phyloP scores from a whole-genome alignment of 1,140 invertebrate genomes.

The Drosophila trapezifrons region DNA sequence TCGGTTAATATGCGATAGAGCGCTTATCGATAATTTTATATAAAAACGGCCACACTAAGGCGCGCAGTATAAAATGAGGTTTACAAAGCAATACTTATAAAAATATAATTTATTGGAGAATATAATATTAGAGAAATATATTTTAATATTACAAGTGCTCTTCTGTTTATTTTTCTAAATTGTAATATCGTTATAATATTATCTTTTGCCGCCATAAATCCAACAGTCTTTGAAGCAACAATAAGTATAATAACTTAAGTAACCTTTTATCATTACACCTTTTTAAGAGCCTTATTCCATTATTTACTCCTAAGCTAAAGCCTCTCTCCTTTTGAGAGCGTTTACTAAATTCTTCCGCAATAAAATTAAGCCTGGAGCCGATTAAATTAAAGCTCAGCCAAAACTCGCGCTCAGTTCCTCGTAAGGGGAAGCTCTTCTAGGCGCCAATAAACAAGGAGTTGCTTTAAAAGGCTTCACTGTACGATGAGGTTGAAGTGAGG shows the following conservation, averaged over 20 bases:
- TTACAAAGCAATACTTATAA: too few species aligned
- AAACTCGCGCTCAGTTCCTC: neutral
- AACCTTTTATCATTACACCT: neutral
- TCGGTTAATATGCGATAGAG: too few species aligned
- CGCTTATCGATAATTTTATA: too few species aligned
- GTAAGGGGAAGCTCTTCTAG: neutral
- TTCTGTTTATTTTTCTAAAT: neutral
- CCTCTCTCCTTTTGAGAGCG: neutral
- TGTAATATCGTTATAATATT: neutral
- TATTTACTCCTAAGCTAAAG: neutral
- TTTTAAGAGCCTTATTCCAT: neutral
- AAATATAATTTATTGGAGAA: too few species aligned
- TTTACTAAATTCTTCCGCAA: neutral
- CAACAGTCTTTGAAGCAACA: neutral
- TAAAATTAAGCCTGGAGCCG: conserved; percentile 5
- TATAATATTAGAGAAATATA: too few species aligned
- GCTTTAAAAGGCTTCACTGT: conserved; percentile 20
- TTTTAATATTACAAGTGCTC: neutral
- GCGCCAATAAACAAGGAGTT: conserved; percentile 7
- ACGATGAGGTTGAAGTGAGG: neutral
- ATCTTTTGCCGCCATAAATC: neutral
- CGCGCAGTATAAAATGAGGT: too few species aligned
- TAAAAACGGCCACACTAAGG: too few species aligned
- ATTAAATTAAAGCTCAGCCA: conserved; percentile 2
- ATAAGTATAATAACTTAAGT: neutral